A percentile compares a stretch with the other conserved stretches of the same genome.
phyloP scores from a whole-genome alignment of 1,140 invertebrate genomes.

The Doryteuthis pealeii region DNA sequence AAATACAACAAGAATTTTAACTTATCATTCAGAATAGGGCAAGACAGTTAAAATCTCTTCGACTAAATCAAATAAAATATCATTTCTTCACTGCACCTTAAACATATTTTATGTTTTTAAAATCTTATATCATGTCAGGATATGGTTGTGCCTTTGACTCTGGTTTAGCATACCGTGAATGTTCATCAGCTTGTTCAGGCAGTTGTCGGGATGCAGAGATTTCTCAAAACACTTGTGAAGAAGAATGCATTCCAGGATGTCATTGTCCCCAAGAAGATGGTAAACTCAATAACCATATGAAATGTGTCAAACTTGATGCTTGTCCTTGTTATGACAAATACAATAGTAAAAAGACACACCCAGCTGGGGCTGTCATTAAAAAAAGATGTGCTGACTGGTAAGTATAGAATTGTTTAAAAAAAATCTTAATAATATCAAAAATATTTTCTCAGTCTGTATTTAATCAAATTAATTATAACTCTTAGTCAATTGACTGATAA shows the following conservation, averaged over 20 bases:
- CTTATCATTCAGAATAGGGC: too few species aligned
- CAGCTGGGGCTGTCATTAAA: constrained; percentile 22
- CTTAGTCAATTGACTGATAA: too few species aligned
- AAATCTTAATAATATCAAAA: too few species aligned
- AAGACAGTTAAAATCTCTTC: too few species aligned
- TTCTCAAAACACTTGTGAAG: constrained; percentile 18
- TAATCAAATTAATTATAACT: too few species aligned
- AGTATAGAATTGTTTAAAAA: constrained; percentile 8
- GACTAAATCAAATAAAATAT: too few species aligned
- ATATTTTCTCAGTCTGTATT: too few species aligned
- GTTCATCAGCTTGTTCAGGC: constrained; percentile 20
- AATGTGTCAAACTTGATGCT: constrained; percentile 22
- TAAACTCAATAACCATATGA: constrained; percentile 24
- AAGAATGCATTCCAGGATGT: constrained; percentile 31
- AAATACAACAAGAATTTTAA: too few species aligned
- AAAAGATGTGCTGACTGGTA: constrained; percentile 27
- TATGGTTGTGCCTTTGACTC: constrained; percentile 3
- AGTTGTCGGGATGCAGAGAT: constrained; percentile 29
- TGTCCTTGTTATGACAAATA: constrained; percentile 33
- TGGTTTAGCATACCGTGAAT: constrained; percentile 23
- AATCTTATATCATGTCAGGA: background rate
- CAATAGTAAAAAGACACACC: constrained; percentile 16
- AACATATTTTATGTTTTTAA: too few species aligned
- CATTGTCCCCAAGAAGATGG: constrained; percentile 17
- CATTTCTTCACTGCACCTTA: too few species aligned